phyloP scores from a whole-genome alignment of 2,797 vertebrate species.

The Phrynocephalus guinanensis region DNA sequence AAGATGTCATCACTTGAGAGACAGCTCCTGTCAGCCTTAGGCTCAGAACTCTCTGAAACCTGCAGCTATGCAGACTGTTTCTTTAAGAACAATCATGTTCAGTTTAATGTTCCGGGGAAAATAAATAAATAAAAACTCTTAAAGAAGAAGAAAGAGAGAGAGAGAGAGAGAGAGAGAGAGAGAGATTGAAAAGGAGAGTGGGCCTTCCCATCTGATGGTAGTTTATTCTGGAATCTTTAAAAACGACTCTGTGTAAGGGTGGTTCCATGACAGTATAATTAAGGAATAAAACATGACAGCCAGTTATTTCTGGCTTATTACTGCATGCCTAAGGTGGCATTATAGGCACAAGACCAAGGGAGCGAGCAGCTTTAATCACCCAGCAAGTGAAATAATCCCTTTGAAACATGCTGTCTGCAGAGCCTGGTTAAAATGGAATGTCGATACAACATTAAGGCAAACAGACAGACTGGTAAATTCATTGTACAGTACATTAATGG shows the following conservation, averaged over 20 bases:
- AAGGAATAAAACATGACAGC: slow-evolving; percentile 68
- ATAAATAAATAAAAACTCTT: slow-evolving; percentile 23
- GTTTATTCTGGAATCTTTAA: slow-evolving; percentile 59
- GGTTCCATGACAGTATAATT: slow-evolving; percentile 67
- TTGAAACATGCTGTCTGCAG: slow-evolving; percentile 66
- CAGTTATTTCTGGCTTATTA: slow-evolving; percentile 63
- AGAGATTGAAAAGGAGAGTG: slow-evolving; percentile 49
- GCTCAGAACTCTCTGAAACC: slow-evolving; percentile 35
- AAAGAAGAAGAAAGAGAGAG: slow-evolving; percentile 35
- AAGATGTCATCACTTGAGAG: slow-evolving; percentile 39
- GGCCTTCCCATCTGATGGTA: slow-evolving; percentile 25
- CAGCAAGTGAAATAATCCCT: slow-evolving; percentile 72
- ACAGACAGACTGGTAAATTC: slow-evolving; percentile 50
- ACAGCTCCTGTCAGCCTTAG: slow-evolving; percentile 26
- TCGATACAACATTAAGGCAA: slow-evolving; percentile 52
- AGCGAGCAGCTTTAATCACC: slow-evolving; percentile 70
- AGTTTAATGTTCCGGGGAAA: slow-evolving; percentile 42
- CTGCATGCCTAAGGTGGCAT: slow-evolving; percentile 70
- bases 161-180: slow-evolving; percentile 55
- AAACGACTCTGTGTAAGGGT: slow-evolving; percentile 50
- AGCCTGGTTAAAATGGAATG: slow-evolving; percentile 59
- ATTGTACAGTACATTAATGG: slow-evolving; percentile 11
- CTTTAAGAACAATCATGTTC: slow-evolving; percentile 53
- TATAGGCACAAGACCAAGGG: slow-evolving; percentile 66
- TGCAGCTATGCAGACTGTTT: slow-evolving; percentile 39